Conservation (phyloP, 2,888 invertebrate species). For the Chydorus sphaericus region DNA sequence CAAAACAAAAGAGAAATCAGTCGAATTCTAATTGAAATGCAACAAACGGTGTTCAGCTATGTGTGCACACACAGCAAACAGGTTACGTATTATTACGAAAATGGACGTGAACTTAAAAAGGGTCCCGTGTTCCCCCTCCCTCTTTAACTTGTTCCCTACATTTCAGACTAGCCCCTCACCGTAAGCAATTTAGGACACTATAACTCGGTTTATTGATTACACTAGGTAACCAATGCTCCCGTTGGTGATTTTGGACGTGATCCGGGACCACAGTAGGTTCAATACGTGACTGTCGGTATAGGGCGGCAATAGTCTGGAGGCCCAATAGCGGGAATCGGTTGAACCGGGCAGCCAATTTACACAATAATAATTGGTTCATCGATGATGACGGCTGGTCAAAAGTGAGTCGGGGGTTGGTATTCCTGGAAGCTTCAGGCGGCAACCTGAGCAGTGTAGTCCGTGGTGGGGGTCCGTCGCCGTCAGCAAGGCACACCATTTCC, state of each 20-base stretch:
- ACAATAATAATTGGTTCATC: constrained; percentile 25
- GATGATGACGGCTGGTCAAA: background rate
- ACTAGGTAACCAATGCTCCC: background rate
- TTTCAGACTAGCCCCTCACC: too few relatives aligned
- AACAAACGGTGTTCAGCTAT: too few relatives aligned
- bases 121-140: too few relatives aligned
- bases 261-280: background rate
- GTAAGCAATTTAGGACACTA: background rate
- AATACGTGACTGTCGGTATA: constrained; percentile 3
- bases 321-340: constrained; percentile 12
- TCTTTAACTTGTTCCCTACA: too few relatives aligned
- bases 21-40: background rate
- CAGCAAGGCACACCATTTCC: constrained; percentile 1
- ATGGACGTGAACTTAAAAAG: too few relatives aligned
- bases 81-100: too few relatives aligned
- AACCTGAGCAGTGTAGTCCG: background rate
- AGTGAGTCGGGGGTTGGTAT: too few relatives aligned
- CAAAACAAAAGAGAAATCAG: background rate
- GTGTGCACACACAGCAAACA: too few relatives aligned
- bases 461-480: background rate
- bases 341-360: constrained; percentile 13
- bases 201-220: too few relatives aligned
- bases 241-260: background rate
- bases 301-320: constrained; percentile 13
- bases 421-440: background rate